Conservation (phyloP, 1,140 invertebrate species). For the Brachionus angularis region DNA sequence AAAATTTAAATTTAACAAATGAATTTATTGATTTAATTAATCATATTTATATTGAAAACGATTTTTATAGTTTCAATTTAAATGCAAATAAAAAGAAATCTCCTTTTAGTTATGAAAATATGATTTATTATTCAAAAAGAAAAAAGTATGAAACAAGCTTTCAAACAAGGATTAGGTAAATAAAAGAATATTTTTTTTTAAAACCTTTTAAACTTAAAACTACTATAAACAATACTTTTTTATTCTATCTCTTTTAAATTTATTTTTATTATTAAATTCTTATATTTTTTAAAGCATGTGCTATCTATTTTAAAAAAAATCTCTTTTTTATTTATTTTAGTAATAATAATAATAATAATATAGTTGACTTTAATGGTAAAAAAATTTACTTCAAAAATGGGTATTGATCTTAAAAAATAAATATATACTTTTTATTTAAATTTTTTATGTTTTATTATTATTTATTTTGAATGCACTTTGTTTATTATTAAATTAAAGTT, state of each 20-base stretch:
- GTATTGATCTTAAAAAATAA: conserved; percentile 10
- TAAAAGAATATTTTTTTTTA: background rate
- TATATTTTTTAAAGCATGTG: too few species aligned
- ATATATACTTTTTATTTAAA: background rate
- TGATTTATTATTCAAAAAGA: conserved; percentile 27
- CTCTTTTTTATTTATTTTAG: background rate
- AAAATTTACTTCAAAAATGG: conserved; percentile 33
- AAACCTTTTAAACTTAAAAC: background rate
- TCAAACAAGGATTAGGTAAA: conserved; percentile 37
- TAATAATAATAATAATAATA: conserved; percentile 2
- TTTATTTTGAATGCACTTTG: background rate
- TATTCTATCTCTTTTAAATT: background rate
- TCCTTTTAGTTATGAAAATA: conserved; percentile 25
- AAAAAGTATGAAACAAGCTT: conserved; percentile 31
- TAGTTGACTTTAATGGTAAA: conserved; percentile 37
- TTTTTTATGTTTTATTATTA: background rate
- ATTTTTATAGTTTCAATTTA: conserved; percentile 9
- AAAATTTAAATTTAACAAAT: conserved; percentile 8
- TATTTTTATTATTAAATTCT: too few species aligned
- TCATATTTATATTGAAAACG: conserved; percentile 41
- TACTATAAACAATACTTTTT: too few species aligned
- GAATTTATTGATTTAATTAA: conserved; percentile 19
- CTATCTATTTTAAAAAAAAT: conserved; percentile 1
- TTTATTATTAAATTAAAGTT: too few species aligned
- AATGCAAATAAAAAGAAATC: too few species aligned